phyloP scores from a whole-genome alignment of 2,797 vertebrate species.

The Salarias fasciatus region DNA sequence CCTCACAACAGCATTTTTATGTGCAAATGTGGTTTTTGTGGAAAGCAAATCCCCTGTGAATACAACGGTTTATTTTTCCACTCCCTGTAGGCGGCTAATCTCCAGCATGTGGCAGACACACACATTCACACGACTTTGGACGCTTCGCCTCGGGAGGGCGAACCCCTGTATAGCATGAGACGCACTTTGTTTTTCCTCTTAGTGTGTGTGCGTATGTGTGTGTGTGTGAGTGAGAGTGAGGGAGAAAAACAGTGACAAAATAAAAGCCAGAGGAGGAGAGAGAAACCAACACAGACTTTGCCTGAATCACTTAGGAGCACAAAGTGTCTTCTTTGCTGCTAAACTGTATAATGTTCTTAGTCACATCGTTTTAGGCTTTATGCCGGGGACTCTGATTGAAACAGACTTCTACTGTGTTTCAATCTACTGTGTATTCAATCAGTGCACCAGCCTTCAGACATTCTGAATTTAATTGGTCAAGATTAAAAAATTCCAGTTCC shows the following conservation, averaged over 20 bases:
- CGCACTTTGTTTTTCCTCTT: no score
- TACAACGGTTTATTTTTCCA: background rate
- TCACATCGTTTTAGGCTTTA: background rate
- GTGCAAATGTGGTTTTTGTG: background rate
- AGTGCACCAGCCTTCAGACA: no score
- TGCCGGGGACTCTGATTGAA: background rate
- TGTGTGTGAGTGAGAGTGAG: background rate
- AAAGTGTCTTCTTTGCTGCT: conserved; percentile 8
- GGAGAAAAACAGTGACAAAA: background rate
- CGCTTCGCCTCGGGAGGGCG: conserved; percentile 12
- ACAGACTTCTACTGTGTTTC: background rate
- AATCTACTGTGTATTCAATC: background rate
- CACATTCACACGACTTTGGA: conserved; percentile 28
- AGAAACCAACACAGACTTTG: conserved; percentile 9
- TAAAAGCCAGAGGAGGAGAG: background rate
- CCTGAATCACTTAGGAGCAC: conserved; percentile 3
- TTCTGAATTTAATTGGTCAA: no score
- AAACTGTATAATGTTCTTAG: background rate
- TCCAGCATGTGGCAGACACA: conserved; percentile 21
- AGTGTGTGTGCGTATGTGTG: no score
- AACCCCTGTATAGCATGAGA: conserved; percentile 7
- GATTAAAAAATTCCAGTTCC: no score
- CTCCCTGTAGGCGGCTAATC: conserved; percentile 24
- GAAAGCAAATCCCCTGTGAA: conserved; percentile 12
- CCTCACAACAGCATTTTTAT: background rate